phyloP scores from a whole-genome alignment of 2,113 vertebrate species.

The Rhombomys opimus region DNA sequence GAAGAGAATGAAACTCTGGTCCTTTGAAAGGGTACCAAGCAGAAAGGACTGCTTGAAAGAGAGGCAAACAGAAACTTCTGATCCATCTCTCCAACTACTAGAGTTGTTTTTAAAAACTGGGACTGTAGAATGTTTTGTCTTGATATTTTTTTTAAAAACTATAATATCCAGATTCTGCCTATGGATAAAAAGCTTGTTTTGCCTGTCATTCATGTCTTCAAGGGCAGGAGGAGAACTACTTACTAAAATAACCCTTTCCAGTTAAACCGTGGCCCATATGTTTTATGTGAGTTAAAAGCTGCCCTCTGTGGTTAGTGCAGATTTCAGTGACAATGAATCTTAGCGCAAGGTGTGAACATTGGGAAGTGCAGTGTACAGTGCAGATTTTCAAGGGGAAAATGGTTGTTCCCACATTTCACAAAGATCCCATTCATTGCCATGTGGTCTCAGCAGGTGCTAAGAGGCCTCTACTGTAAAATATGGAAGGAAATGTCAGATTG shows the following conservation, averaged over 20 bases:
- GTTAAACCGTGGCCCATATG: neutral
- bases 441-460: neutral
- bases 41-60: too few relatives aligned
- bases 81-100: neutral
- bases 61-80: neutral
- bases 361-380: neutral
- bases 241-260: neutral
- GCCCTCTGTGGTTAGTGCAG: neutral
- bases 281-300: neutral
- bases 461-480: neutral
- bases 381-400: neutral
- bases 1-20: neutral
- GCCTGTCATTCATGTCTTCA: neutral
- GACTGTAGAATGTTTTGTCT: neutral
- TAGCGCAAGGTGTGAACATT: neutral
- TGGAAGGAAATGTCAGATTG: neutral
- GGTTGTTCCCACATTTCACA: neutral
- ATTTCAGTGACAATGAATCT: neutral
- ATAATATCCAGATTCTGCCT: neutral
- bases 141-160: constrained; percentile 18
- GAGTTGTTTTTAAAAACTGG: neutral
- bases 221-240: neutral
- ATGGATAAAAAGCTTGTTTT: neutral
- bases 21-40: neutral
- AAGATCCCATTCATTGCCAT: neutral